These are phyloP conservation scores for Odontamblyopus rebecca DNA, from an alignment of 2,797 vertebrate species.

Conservation along the genomic window DNA sequence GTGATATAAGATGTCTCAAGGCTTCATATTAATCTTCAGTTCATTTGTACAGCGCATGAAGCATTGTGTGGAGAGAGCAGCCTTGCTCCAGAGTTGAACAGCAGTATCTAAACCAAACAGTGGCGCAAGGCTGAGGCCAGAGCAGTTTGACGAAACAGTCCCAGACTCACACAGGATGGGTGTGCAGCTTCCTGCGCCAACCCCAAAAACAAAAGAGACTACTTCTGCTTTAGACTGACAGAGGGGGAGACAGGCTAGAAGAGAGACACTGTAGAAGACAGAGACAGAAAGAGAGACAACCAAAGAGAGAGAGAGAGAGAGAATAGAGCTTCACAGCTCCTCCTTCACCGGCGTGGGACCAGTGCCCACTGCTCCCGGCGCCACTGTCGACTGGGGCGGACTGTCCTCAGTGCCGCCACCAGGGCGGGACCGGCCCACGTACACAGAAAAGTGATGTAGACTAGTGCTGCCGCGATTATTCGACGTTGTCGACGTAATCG, in stretches of 20 bases:
- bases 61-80: background rate
- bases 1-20: background rate
- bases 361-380: no score
- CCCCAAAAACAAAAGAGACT: conserved; percentile 63
- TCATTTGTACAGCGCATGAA: background rate
- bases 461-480: no score
- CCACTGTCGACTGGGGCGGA: no score
- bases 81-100: background rate
- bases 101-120: conserved; percentile 1
- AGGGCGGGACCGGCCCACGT: no score
- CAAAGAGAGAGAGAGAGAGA: no score
- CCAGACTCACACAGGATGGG: conserved; percentile 75
- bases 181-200: conserved; percentile 72
- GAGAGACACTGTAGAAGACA: no score
- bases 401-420: no score
- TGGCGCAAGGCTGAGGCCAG: background rate
- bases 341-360: no score
- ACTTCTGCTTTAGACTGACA: conserved; percentile 55
- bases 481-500: no score
- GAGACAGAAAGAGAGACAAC: no score
- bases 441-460: no score
- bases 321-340: no score
- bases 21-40: background rate
- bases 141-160: background rate
- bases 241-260: background rate